Evolutionary conservation across 2,888 invertebrate species (phyloP).

Genomic region (Pheosia gnoma): DNA sequence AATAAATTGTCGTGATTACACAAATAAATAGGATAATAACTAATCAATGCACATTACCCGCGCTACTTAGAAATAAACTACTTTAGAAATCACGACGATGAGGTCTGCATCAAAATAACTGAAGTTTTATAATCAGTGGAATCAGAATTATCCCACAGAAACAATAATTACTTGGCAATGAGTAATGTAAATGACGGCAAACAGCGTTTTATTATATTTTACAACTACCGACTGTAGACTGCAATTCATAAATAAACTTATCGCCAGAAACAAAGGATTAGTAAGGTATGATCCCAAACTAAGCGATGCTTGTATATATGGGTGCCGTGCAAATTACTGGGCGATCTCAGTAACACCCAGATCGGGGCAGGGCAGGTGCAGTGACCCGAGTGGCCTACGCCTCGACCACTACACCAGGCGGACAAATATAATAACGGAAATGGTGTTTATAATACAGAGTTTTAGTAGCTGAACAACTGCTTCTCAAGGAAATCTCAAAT

Average conservation of each 20-base stretch:
- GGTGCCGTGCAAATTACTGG: too few species aligned
- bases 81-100: too few species aligned
- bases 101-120: too few species aligned
- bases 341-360: too few species aligned
- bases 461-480: neutral
- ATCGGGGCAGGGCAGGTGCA: too few species aligned
- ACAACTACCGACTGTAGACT: constrained; percentile 12
- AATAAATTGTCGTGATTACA: neutral
- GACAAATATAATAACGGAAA: constrained; percentile 1
- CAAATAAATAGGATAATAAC: constrained; percentile 13
- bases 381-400: too few species aligned
- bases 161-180: constrained; percentile 40
- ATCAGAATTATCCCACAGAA: constrained; percentile 36
- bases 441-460: neutral
- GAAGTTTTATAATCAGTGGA: constrained; percentile 2
- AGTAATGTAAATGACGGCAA: constrained; percentile 23
- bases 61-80: too few species aligned
- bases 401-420: neutral
- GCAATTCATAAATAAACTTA: neutral
- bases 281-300: too few species aligned
- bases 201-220: constrained; percentile 26
- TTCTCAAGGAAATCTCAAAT: neutral
- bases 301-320: too few species aligned
- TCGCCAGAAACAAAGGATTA: too few species aligned
- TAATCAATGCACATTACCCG: too few species aligned